Percentiles rank a stretch among this genome's conserved stretches.
Evolutionary conservation across 2,888 invertebrate species (phyloP).

Genomic region (Acheta domesticus): DNA sequence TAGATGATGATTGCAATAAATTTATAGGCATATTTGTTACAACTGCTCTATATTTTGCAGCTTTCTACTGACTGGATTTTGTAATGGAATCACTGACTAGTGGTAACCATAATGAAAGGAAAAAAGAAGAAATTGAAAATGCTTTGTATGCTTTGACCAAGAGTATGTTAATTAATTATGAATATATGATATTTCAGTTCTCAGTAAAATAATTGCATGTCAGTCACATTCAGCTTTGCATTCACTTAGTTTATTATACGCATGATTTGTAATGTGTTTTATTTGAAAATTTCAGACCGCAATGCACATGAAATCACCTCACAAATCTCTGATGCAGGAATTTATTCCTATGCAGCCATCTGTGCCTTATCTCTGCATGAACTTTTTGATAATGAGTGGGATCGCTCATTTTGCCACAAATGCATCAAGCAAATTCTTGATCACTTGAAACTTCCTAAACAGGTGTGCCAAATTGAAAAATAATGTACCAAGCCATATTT

Average conservation of each 20-base stretch:
- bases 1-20: too few species aligned
- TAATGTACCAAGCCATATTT: not conserved
- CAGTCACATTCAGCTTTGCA: not conserved
- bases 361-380: conserved; percentile 50
- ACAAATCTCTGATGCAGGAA: conserved; percentile 45
- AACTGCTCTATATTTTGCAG: too few species aligned
- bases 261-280: not conserved
- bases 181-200: not conserved
- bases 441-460: conserved; percentile 43
- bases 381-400: conserved; percentile 49
- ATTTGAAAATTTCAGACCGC: not conserved
- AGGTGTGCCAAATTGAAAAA: conserved; percentile 38
- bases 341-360: conserved; percentile 50
- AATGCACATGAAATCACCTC: conserved; percentile 26
- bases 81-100: not conserved
- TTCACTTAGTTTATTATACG: not conserved
- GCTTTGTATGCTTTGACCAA: not conserved
- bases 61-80: not conserved
- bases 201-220: too few species aligned
- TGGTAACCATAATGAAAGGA: not conserved
- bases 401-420: conserved; percentile 43
- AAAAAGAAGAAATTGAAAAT: conserved; percentile 18
- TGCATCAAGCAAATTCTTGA: conserved; percentile 44
- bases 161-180: not conserved
- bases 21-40: too few species aligned